Percentiles rank a stretch among this genome's conserved stretches.
These are phyloP conservation scores for Barnardius zonarius DNA, from an alignment of 2,113 vertebrate species.

Conservation along the genomic window DNA sequence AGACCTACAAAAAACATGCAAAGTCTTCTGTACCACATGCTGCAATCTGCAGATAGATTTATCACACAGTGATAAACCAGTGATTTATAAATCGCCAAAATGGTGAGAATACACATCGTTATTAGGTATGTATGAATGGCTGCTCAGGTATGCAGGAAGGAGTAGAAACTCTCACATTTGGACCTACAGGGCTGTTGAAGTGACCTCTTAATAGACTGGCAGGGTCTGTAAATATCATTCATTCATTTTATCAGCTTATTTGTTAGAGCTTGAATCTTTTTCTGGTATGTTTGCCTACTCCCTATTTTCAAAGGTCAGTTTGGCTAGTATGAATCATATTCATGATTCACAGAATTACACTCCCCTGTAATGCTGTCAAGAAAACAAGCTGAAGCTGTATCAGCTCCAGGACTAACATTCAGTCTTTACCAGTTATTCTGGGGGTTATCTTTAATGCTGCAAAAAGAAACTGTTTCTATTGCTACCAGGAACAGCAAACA, in stretches of 20 bases:
- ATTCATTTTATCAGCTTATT: slow-evolving; percentile 39
- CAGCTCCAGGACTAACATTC: neutral
- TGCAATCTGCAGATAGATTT: neutral
- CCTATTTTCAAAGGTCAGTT: slow-evolving; percentile 57
- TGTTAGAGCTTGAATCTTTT: slow-evolving; percentile 11
- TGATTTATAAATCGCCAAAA: neutral
- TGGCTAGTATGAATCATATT: slow-evolving; percentile 55
- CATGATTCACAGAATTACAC: neutral
- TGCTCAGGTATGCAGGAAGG: neutral
- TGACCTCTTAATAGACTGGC: slow-evolving; percentile 8
- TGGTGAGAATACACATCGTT: neutral
- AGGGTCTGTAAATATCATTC: slow-evolving; percentile 15
- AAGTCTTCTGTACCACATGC: neutral
- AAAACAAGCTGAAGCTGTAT: neutral
- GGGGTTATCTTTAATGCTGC: neutral
- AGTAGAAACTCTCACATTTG: neutral
- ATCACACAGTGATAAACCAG: neutral
- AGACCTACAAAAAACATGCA: neutral
- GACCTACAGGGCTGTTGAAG: neutral
- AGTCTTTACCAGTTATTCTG: neutral
- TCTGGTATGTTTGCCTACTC: slow-evolving; percentile 40
- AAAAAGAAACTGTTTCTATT: neutral
- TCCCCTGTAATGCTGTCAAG: neutral
- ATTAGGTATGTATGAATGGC: neutral
- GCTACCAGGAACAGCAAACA: neutral